Conservation (phyloP, 2,888 invertebrate species). For the Neocrepidodera transversa region DNA sequence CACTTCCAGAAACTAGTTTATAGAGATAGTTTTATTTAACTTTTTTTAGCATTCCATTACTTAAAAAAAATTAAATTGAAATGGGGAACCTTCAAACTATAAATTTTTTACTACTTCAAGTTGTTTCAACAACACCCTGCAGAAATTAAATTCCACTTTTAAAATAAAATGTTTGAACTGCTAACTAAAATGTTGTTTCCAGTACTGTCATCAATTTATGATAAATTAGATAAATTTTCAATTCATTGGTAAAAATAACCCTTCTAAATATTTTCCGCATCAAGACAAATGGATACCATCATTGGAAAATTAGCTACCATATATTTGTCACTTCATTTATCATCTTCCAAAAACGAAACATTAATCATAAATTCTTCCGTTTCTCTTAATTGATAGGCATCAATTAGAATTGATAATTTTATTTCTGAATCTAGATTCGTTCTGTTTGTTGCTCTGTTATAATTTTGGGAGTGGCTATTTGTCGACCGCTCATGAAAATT, state of each 20-base stretch:
- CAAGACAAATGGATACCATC: constrained; percentile 9
- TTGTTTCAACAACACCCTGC: too few relatives aligned
- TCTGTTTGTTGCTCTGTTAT: constrained; percentile 1
- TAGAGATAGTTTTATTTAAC: too few relatives aligned
- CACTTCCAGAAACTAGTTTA: too few relatives aligned
- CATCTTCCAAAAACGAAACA: constrained; percentile 20
- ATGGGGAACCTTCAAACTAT: too few relatives aligned
- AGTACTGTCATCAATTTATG: too few relatives aligned
- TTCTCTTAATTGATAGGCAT: constrained; percentile 18
- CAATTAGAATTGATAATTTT: constrained; percentile 26
- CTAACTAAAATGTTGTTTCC: too few relatives aligned
- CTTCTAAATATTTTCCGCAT: constrained; percentile 2
- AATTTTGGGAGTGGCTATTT: background rate
- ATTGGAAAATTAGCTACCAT: constrained; percentile 20
- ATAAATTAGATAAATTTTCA: too few relatives aligned
- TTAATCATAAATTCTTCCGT: constrained; percentile 22
- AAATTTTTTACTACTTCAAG: too few relatives aligned
- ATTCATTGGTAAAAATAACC: background rate
- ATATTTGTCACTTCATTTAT: constrained; percentile 29
- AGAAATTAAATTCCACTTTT: too few relatives aligned
- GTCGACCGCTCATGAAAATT: background rate
- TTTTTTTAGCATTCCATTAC: too few relatives aligned
- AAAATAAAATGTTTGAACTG: too few relatives aligned
- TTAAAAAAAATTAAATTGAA: too few relatives aligned
- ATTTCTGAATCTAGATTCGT: constrained; percentile 19